Evolutionary conservation across 2,888 invertebrate species (phyloP).

Genomic region (Apodemia zela): DNA sequence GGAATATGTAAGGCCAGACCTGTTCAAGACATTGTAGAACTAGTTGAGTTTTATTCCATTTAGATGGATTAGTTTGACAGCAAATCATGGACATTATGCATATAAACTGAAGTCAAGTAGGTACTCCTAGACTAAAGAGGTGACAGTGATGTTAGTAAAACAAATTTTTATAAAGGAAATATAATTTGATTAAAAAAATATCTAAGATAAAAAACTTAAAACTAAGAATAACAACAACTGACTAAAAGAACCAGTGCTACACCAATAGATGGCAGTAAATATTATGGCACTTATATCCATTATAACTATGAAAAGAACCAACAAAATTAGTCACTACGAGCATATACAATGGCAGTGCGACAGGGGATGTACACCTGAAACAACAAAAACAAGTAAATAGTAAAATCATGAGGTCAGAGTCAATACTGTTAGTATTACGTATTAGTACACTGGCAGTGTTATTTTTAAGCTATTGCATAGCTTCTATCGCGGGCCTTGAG

Average conservation of each 20-base stretch:
- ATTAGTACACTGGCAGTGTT: too few relatives aligned
- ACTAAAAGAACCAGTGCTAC: constrained; percentile 4
- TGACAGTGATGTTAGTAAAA: not conserved
- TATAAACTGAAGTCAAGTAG: too few relatives aligned
- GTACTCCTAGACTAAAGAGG: too few relatives aligned
- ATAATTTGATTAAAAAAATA: constrained; percentile 12
- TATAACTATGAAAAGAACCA: constrained; percentile 1
- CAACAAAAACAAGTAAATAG: constrained; percentile 29
- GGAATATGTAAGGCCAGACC: too few relatives aligned
- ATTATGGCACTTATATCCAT: constrained; percentile 5
- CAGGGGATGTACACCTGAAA: constrained; percentile 87
- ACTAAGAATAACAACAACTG: constrained; percentile 6
- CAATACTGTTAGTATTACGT: too few relatives aligned
- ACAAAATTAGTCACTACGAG: constrained; percentile 40
- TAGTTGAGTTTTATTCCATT: too few relatives aligned
- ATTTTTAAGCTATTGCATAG: too few relatives aligned
- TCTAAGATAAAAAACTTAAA: constrained; percentile 7
- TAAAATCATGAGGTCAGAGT: too few relatives aligned
- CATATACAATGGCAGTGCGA: constrained; percentile 85
- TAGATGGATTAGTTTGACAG: too few relatives aligned
- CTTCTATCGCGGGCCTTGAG: too few relatives aligned
- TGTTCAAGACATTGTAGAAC: too few relatives aligned
- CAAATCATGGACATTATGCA: too few relatives aligned
- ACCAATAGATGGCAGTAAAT: not conserved
- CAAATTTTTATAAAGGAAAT: constrained; percentile 13